Evolutionary conservation across 2,113 vertebrate genomes (phyloP).

Genomic region (Oxygymnocypris stewartii): DNA sequence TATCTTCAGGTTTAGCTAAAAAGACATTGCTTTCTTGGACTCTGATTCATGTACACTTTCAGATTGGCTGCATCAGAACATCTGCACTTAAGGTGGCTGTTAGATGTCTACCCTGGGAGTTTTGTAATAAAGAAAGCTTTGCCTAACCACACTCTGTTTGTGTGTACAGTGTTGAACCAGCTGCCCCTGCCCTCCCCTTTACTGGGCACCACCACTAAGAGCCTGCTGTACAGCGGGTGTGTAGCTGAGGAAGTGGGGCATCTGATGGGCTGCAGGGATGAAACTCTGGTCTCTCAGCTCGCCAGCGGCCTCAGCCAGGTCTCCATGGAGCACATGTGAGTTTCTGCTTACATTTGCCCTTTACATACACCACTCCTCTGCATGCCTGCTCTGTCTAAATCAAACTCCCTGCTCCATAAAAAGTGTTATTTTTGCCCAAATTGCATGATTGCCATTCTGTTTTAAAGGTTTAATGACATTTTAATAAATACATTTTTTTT

Average conservation of each 20-base stretch:
- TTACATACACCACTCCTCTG: neutral
- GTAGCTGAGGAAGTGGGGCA: constrained; percentile 95
- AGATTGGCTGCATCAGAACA: neutral
- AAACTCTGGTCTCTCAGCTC: constrained; percentile 92
- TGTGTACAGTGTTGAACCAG: constrained; percentile 92
- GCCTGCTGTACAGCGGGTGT: constrained; percentile 93
- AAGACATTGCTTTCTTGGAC: neutral
- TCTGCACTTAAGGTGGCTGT: neutral
- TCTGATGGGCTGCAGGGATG: constrained; percentile 93
- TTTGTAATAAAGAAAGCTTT: neutral
- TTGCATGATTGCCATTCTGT: neutral
- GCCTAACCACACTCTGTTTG: neutral
- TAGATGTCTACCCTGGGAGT: neutral
- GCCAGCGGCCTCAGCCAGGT: constrained; percentile 96
- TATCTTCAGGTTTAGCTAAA: neutral
- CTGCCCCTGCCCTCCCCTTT: constrained; percentile 97
- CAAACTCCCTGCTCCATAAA: neutral
- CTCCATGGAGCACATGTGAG: constrained; percentile 97
- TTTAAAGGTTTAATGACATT: neutral
- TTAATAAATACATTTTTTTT: no score
- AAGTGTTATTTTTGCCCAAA: neutral
- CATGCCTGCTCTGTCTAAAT: neutral
- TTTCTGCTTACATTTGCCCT: neutral
- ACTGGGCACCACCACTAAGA: constrained; percentile 98
- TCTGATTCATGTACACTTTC: neutral